phyloP scores from a whole-genome alignment of 2,113 vertebrate species.

The Gyps fulvus region DNA sequence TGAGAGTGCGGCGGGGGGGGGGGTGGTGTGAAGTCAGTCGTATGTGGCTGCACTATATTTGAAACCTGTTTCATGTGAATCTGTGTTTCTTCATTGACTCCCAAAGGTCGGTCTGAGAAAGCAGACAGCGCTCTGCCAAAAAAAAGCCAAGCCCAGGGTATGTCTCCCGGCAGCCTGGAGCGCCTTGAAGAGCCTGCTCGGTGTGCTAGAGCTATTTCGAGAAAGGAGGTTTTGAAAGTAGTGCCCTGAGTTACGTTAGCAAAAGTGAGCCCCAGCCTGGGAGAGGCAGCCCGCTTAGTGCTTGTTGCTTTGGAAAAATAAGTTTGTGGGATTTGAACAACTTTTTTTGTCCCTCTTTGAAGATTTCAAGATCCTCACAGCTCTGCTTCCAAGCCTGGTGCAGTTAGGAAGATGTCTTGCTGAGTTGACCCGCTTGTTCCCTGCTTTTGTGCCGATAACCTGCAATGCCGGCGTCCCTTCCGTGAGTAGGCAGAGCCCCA shows the following conservation, averaged over 20 bases:
- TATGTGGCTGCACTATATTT: background rate
- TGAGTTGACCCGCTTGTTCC: background rate
- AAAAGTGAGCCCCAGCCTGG: background rate
- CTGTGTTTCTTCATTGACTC: fast-evolving
- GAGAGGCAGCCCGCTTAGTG: background rate
- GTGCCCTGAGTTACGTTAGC: background rate
- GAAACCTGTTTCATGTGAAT: background rate
- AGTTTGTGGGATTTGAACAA: background rate
- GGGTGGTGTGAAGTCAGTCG: background rate
- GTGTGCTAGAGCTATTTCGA: background rate
- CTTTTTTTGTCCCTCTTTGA: background rate
- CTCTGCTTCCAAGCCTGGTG: background rate
- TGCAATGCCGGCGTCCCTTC: background rate
- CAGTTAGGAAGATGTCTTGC: background rate
- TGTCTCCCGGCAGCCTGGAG: background rate
- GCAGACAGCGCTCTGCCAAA: background rate
- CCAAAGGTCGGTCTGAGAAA: background rate
- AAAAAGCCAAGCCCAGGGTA: too few relatives aligned
- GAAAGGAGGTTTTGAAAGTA: background rate
- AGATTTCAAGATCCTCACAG: background rate
- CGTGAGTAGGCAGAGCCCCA: background rate
- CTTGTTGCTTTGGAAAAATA: background rate
- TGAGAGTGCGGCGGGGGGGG: background rate
- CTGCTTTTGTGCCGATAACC: background rate
- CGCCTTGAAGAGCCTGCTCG: fast-evolving